Evolutionary conservation across 2,113 vertebrate genomes (phyloP).

Genomic region (Coturnix japonica): DNA sequence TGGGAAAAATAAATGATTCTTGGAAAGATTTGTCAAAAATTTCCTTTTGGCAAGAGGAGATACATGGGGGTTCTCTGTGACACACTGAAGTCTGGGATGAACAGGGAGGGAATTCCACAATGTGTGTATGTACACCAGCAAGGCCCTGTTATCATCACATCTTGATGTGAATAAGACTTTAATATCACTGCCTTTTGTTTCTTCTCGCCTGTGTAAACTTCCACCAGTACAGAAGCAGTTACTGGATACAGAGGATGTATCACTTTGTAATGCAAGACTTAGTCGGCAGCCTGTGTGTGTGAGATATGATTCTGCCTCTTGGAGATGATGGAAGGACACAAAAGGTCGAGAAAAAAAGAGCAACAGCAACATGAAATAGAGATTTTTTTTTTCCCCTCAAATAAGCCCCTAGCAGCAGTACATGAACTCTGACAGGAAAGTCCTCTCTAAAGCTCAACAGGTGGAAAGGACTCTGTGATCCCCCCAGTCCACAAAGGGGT

Average conservation of each 20-base stretch:
- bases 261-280: not conserved
- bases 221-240: not conserved
- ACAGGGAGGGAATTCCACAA: not conserved
- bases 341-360: conserved; percentile 27
- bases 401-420: conserved; percentile 31
- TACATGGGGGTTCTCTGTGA: not conserved
- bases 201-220: not conserved
- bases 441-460: conserved; percentile 50
- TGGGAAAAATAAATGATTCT: not conserved
- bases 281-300: not conserved
- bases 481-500: not conserved
- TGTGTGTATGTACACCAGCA: not conserved
- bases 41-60: not conserved
- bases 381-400: conserved; percentile 48
- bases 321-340: conserved; percentile 26
- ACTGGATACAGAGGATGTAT: conserved; percentile 9
- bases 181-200: not conserved
- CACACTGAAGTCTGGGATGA: not conserved
- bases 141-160: not conserved
- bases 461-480: conserved; percentile 21
- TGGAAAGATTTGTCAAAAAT: not conserved
- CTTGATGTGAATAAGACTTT: not conserved
- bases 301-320: conserved; percentile 20
- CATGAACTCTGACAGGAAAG: conserved; percentile 32
- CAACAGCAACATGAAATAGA: conserved; percentile 17